Conservation (phyloP, 2,113 vertebrate species). For the Python bivittatus region DNA sequence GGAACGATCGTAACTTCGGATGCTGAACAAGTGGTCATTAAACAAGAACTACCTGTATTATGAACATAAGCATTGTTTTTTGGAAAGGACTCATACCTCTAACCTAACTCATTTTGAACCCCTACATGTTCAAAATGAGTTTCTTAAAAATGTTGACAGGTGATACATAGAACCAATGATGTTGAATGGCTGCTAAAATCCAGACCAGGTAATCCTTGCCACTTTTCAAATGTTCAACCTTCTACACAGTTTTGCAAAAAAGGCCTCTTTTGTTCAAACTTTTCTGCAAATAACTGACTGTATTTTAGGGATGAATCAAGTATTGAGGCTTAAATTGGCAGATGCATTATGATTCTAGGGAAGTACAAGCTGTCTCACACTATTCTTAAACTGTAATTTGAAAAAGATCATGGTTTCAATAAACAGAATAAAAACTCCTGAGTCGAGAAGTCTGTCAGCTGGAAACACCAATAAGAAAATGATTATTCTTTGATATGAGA, state of each 20-base stretch:
- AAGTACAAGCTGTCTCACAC: neutral
- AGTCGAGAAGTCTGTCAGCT: constrained; percentile 25
- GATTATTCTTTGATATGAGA: constrained; percentile 30
- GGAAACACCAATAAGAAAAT: constrained; percentile 24
- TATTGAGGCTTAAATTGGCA: neutral
- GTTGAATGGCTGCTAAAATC: neutral
- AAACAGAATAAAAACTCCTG: neutral
- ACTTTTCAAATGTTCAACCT: neutral
- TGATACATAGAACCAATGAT: neutral
- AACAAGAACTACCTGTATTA: neutral
- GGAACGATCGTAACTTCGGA: neutral
- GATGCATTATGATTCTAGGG: neutral
- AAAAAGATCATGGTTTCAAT: neutral
- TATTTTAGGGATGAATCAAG: constrained; percentile 3
- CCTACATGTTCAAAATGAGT: neutral
- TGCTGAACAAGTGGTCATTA: neutral
- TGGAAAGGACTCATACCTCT: neutral
- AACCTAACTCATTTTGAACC: too few relatives aligned
- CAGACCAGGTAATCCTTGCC: neutral
- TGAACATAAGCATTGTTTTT: neutral
- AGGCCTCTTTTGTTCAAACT: neutral
- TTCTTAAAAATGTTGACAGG: neutral
- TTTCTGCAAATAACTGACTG: neutral
- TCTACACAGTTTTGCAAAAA: too few relatives aligned
- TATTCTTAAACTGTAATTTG: neutral